phyloP scores from a whole-genome alignment of 2,797 vertebrate genomes.

The Potorous gilbertii region DNA sequence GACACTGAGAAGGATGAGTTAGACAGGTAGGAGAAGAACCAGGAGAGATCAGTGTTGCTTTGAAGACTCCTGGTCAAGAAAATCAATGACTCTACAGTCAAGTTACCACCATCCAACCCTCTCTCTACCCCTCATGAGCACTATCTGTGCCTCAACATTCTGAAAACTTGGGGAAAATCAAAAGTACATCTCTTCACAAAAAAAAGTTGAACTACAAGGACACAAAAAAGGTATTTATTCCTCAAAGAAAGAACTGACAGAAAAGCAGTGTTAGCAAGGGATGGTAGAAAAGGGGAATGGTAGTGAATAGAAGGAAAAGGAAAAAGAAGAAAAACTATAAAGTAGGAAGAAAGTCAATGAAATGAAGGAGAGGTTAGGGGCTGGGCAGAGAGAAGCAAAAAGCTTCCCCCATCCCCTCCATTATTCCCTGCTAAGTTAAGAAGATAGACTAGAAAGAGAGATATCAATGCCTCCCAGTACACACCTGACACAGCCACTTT shows the following conservation, averaged over 20 bases:
- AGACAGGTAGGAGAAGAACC: neutral
- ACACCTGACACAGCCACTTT: conserved; percentile 55
- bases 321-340: conserved; percentile 57
- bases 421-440: conserved; percentile 56
- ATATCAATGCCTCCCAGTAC: conserved; percentile 52
- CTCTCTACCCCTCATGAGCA: conserved; percentile 18
- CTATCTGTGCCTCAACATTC: neutral
- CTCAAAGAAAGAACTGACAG: conserved; percentile 70
- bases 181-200: conserved; percentile 37
- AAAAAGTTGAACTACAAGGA: conserved; percentile 51
- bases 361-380: conserved; percentile 61
- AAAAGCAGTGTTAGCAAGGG: conserved; percentile 66
- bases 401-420: neutral
- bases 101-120: neutral
- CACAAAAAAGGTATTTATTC: conserved; percentile 21
- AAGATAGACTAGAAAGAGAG: conserved; percentile 58
- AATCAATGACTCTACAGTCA: neutral
- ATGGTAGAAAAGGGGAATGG: conserved; percentile 11
- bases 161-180: conserved; percentile 40
- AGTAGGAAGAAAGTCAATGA: conserved; percentile 52
- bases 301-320: conserved; percentile 53
- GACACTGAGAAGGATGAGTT: neutral
- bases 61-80: neutral
- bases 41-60: neutral
- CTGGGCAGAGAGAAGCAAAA: conserved; percentile 31